Base-by-base conservation (phyloP, 2,888 invertebrate genomes). In the Cryptus armator region DNA sequence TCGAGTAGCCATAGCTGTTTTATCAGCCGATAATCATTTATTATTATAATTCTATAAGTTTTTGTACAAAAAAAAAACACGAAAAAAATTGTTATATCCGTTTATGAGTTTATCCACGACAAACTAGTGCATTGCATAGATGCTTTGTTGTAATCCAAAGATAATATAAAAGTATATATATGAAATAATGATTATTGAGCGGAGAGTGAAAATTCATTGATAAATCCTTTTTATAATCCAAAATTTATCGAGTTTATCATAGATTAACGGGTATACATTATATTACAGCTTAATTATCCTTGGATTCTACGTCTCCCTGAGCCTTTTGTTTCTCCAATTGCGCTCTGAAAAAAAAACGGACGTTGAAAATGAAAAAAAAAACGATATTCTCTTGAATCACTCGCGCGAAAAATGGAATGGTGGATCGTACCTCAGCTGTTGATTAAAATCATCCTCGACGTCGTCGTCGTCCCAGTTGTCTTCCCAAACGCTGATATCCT, bases 381-480 rank as follows among this genome's bases (percentile, higher is more conserved):
- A 29, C 56, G 62, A 6, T 19, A 66, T 14, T 56, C 32, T 43
- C n/a, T 5, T 5, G 6, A 29, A 0, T 1, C 6, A 19, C 7
- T 43, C 7, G 14, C 29, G 4, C 48, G 3, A 46, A 48, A 32
- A 6, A 12, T 62, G 24, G 64, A 64, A 46, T 5, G 10, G 16
- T 0, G 29, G 43, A 59, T 44, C 2, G 83, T 94, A 97, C 97
- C 98, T 97, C 83, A 99, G 95, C 93, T 99, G 99, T 92, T 98
- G 97, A 92, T 98, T 98, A 93, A 99, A 99, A 94, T 99, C 99
- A 93, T 99, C 99, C 94, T 99, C 99, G 14, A 99, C 97, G 91
- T 99, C 98, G 93, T 99, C 99, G 94, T 99, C 99, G 94, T 99
- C 99, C 99, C 99, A 99, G 92, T 99, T 99, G 93, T 99, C 99